A percentile compares a stretch with the other conserved stretches of the same genome.
phyloP scores from a whole-genome alignment of 2,888 invertebrate genomes.

The Chaetogeoica ovagalla region DNA sequence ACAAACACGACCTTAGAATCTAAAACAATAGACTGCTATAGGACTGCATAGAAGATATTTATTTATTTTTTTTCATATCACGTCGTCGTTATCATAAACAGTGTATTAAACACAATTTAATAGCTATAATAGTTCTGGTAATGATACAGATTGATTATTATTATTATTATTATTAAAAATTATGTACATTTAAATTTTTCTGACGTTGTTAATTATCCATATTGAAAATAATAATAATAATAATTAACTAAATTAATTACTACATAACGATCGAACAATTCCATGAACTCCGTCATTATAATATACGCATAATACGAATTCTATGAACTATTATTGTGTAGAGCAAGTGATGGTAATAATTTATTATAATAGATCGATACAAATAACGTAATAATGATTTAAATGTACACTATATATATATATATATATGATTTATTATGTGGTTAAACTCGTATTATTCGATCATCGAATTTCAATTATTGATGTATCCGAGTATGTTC shows the following conservation, averaged over 20 bases:
- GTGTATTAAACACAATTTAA: slow-evolving; percentile 21
- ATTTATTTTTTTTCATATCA: background rate
- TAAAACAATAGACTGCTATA: slow-evolving; percentile 3
- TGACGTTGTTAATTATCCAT: background rate
- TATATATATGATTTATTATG: too few species aligned
- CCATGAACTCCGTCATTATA: background rate
- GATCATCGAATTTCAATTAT: too few species aligned
- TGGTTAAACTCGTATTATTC: too few species aligned
- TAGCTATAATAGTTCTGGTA: background rate
- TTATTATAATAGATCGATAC: too few species aligned
- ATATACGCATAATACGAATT: background rate
- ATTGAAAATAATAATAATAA: background rate
- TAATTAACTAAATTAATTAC: background rate
- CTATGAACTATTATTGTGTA: background rate
- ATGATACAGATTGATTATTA: slow-evolving; percentile 8
- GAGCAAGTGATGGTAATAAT: too few species aligned
- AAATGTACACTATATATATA: too few species aligned
- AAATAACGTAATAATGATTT: too few species aligned
- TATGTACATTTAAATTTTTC: background rate
- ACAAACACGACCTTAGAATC: background rate
- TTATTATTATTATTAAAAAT: too few species aligned
- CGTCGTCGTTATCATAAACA: slow-evolving; percentile 2
- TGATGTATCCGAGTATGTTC: too few species aligned
- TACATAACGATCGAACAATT: background rate
- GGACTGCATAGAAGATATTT: background rate